phyloP scores from a whole-genome alignment of 2,113 vertebrate species.

The Craseonycteris thonglongyai region DNA sequence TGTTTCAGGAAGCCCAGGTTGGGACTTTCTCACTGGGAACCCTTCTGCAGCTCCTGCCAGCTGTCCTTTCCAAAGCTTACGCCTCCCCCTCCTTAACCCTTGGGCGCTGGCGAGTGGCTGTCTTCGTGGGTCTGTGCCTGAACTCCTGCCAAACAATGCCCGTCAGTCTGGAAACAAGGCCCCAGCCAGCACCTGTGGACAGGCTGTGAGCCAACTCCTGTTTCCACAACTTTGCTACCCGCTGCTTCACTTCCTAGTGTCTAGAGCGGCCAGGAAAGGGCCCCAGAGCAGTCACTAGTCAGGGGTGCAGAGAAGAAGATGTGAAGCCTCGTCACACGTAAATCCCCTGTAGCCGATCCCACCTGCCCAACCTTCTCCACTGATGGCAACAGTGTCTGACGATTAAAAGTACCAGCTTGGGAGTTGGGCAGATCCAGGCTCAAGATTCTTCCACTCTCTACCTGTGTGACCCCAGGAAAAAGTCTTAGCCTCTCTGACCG shows the following conservation, averaged over 20 bases:
- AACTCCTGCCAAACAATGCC: not conserved
- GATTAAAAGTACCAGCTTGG: not conserved
- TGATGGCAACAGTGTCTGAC: not conserved
- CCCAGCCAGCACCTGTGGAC: not conserved
- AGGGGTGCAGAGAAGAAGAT: not conserved
- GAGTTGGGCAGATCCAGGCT: not conserved
- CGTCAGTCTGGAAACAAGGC: not conserved
- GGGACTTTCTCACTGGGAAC: not conserved
- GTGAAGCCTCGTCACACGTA: not conserved
- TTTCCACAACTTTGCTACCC: conserved; percentile 26
- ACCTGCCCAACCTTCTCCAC: not conserved
- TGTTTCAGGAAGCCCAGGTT: not conserved
- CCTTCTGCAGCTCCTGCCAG: not conserved
- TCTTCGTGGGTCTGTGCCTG: not conserved
- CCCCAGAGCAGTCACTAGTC: not conserved
- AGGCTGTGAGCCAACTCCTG: not conserved
- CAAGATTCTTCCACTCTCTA: not conserved
- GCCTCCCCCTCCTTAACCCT: not conserved
- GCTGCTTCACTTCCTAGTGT: conserved; percentile 31
- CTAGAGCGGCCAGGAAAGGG: conserved; percentile 34
- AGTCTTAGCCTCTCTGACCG: not conserved
- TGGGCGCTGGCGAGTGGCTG: not conserved
- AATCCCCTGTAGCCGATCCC: not conserved
- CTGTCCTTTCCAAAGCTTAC: not conserved
- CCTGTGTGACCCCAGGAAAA: not conserved